Evolutionary conservation across 2,888 invertebrate genomes (phyloP), one percentile per base, ranked within the genome.

Genomic region (Neocrepidodera transversa): DNA sequence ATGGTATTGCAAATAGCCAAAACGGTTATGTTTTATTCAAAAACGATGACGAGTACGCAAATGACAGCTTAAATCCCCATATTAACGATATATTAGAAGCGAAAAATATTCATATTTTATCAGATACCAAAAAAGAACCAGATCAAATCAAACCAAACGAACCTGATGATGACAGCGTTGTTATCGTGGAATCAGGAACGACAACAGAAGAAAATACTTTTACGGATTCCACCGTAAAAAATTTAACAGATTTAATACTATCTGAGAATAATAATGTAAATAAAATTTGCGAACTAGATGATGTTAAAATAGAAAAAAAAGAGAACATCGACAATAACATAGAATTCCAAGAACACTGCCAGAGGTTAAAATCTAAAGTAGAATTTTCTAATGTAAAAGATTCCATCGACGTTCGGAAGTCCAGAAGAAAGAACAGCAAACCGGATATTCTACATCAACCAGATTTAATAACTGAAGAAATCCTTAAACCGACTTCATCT

Each of bases 371-470:
- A 71, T 87, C 86, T 14, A 85, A 87, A 74, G 84, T 87, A 1
- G 88, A 89, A 68, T 90, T 90, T 67, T 86, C 87, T 61, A 88
- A 87, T 68, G 87, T 84, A 0, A 83, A 86, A 62, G 88, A 89
- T 75, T 88, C 88, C 0, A 85, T 88, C 55, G 88, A 88, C 71
- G 79, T 86, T 1, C 80, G 86, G 59, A 87, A 87, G 71, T 83
- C 83, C 7, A 81, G 83, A 65, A 79, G 83, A 42, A 78, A 76
- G 56, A n/a, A n/a, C n/a, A 82, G 80, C 62, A 78, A 79, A 60
- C 66, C 71, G 1, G 77, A 78, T 35, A 67, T 78, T 16, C 75
- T 78, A 70, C 81, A 59, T 75, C 82, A 75, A 71, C 78, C 71
- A 65, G 48, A 35, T 20, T 48, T 53, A 10, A 53, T 50, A 30